Conservation (phyloP, 2,888 invertebrate species). For the Synanthedon formicaeformis region DNA sequence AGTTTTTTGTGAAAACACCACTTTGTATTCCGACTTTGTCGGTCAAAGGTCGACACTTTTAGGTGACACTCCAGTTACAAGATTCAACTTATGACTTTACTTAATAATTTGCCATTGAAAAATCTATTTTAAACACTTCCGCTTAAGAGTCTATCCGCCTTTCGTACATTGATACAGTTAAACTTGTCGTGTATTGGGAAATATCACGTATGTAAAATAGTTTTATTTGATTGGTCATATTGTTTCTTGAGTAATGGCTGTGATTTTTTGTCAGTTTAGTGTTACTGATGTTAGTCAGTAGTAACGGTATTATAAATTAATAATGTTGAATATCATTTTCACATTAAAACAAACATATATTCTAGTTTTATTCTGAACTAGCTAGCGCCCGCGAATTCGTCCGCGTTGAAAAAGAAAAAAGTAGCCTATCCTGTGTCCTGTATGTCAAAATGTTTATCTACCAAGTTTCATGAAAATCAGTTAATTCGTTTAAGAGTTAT, state of each 20-base stretch:
- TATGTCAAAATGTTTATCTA: too few species aligned
- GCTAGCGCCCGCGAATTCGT: too few species aligned
- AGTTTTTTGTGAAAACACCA: conserved; percentile 27
- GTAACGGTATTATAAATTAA: background rate
- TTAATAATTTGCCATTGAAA: too few species aligned
- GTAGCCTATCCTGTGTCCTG: too few species aligned
- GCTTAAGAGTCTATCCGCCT: too few species aligned
- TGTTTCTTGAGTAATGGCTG: conserved; percentile 1
- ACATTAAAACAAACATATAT: too few species aligned
- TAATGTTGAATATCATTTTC: too few species aligned
- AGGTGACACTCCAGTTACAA: conserved; percentile 21
- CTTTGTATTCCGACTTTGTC: conserved; percentile 19
- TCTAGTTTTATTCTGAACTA: too few species aligned
- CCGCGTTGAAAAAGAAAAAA: too few species aligned
- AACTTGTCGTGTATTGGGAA: conserved; percentile 1
- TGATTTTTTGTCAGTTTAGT: background rate
- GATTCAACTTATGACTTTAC: background rate
- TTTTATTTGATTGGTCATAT: conserved; percentile 1
- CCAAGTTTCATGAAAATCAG: too few species aligned
- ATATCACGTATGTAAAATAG: conserved; percentile 1
- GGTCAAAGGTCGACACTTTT: conserved; percentile 32
- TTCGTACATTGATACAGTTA: background rate
- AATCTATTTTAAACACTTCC: too few species aligned
- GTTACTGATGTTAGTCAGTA: background rate
- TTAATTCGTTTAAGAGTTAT: too few species aligned